Evolutionary conservation across 2,113 vertebrate species (phyloP).

Genomic region (human): GRCh38 chr3:61993501-61994000

Average conservation of each 20-base stretch:
- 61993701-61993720: neutral
- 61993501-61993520: too few relatives aligned
- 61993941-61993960: neutral
- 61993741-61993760: conserved; percentile 38
- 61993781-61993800: conserved; percentile 41
- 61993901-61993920: conserved; percentile 58
- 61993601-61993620: neutral
- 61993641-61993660: neutral
- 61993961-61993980: conserved; percentile 37
- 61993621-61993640: neutral
- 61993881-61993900: conserved; percentile 41
- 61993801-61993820: conserved; percentile 67
- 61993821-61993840: conserved; percentile 44
- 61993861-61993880: conserved; percentile 69
- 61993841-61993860: conserved; percentile 67
- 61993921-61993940: conserved; percentile 43
- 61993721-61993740: conserved; percentile 29
- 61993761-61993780: conserved; percentile 43
- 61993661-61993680: neutral
- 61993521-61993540: neutral
- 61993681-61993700: neutral
- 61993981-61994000: neutral
- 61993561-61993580: neutral
- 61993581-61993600: neutral
- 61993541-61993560: neutral